Percentiles rank a stretch among this genome's conserved stretches.
phyloP scores from a whole-genome alignment of 1,140 invertebrate species.

The Zaprionus nigranus region DNA sequence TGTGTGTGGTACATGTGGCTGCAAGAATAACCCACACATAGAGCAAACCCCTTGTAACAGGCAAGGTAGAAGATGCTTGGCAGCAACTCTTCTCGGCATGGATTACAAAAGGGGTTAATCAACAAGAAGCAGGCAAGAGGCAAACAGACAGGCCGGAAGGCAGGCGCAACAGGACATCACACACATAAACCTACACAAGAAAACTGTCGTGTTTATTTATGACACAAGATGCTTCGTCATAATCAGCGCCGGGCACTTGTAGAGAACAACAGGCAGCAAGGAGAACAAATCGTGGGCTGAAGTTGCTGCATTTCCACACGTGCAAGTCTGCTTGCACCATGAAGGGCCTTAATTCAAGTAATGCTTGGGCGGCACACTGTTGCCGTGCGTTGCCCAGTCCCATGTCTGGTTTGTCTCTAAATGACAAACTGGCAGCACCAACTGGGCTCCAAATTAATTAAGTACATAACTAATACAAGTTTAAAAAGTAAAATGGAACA shows the following conservation, averaged over 20 bases:
- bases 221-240: conserved; percentile 77
- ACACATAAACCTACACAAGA: conserved; percentile 35
- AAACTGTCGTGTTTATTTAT: conserved; percentile 74
- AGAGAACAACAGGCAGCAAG: conserved; percentile 45
- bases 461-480: conserved; percentile 47
- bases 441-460: conserved; percentile 63
- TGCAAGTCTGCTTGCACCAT: conserved; percentile 51
- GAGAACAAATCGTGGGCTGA: conserved; percentile 30
- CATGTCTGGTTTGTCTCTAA: conserved; percentile 1
- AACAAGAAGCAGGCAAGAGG: conserved; percentile 48
- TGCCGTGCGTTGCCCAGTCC: conserved; percentile 8
- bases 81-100: conserved; percentile 35
- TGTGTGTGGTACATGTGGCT: conserved; percentile 25
- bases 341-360: conserved; percentile 77
- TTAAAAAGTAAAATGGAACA: neutral
- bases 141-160: conserved; percentile 4
- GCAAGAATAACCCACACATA: conserved; percentile 24
- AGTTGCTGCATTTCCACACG: conserved; percentile 49
- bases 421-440: conserved; percentile 8
- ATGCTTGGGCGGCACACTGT: conserved; percentile 57
- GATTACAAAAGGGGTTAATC: conserved; percentile 80
- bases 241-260: conserved; percentile 77
- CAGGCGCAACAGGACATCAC: conserved; percentile 39
- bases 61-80: conserved; percentile 22
- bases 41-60: conserved; percentile 17